phyloP scores from a whole-genome alignment of 2,797 vertebrate species.

The Sebastolobus alascanus region DNA sequence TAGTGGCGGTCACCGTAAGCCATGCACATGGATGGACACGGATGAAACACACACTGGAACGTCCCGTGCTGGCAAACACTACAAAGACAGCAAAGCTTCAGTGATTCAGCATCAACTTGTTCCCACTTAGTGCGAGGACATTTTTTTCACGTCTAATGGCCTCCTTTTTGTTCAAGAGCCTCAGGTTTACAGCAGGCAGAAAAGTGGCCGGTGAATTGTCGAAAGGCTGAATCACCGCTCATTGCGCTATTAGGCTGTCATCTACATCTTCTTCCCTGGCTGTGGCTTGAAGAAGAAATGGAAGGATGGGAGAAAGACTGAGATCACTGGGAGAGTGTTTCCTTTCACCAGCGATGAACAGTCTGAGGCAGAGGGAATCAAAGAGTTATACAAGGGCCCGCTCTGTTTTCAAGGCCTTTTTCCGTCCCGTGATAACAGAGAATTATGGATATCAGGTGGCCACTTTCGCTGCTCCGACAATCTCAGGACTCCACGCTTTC shows the following conservation, averaged over 20 bases:
- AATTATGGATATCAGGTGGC: slow-evolving; percentile 79
- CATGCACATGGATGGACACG: slow-evolving; percentile 95
- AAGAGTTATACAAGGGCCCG: slow-evolving; percentile 70
- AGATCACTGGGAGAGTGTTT: slow-evolving; percentile 76
- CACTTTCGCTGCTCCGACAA: slow-evolving; percentile 56
- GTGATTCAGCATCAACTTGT: slow-evolving; percentile 66
- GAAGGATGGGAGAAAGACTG: slow-evolving; percentile 64
- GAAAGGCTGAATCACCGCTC: slow-evolving; percentile 67
- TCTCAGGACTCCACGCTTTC: slow-evolving; percentile 51
- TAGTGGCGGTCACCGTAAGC: slow-evolving; percentile 95
- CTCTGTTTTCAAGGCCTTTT: slow-evolving; percentile 68
- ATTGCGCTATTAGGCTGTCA: slow-evolving; percentile 77
- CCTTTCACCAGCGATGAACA: slow-evolving; percentile 67
- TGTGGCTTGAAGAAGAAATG: slow-evolving; percentile 62
- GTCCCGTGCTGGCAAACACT: slow-evolving; percentile 93
- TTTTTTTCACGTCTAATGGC: slow-evolving; percentile 52
- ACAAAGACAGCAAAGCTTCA: slow-evolving; percentile 76
- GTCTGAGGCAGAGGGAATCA: slow-evolving; percentile 69
- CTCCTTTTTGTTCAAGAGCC: slow-evolving; percentile 58
- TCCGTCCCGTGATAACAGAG: slow-evolving; percentile 56
- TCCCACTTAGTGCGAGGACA: slow-evolving; percentile 66
- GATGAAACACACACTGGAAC: slow-evolving; percentile 92
- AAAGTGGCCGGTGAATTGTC: slow-evolving; percentile 61
- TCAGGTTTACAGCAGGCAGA: slow-evolving; percentile 54
- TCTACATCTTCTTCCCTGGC: slow-evolving; percentile 61